Percentiles rank a stretch among this genome's conserved stretches.
Evolutionary conservation across 2,888 invertebrate species (phyloP).

Genomic region (Brachylomia viminalis): DNA sequence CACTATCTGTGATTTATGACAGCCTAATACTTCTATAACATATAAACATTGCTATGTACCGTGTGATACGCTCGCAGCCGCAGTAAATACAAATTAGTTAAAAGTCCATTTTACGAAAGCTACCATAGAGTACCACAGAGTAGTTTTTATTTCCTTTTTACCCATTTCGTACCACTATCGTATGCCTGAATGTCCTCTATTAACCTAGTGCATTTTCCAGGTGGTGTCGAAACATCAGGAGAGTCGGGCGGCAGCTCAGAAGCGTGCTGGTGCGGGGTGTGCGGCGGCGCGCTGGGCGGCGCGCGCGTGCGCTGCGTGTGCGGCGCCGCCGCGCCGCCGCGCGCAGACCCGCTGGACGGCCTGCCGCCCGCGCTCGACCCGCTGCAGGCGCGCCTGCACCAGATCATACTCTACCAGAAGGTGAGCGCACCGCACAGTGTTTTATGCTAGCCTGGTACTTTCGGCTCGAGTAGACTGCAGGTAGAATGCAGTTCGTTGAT

Average conservation of each 20-base stretch:
- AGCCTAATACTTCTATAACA: conserved; percentile 21
- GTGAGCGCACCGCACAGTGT: conserved; percentile 79
- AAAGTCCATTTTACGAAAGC: neutral
- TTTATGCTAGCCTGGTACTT: conserved; percentile 30
- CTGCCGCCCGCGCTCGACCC: conserved; percentile 93
- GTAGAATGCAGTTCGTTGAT: neutral
- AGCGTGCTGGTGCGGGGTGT: conserved; percentile 69
- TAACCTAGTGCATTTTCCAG: conserved; percentile 52
- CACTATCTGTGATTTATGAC: neutral
- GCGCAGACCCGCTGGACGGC: conserved; percentile 93
- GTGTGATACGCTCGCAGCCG: neutral
- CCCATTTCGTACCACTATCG: neutral
- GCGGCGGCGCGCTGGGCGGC: conserved; percentile 61
- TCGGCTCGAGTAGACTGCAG: neutral
- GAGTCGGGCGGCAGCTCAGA: conserved; percentile 68
- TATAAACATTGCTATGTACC: neutral
- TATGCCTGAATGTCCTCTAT: neutral
- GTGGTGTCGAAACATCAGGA: conserved; percentile 76
- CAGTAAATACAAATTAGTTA: neutral
- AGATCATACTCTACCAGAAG: conserved; percentile 95
- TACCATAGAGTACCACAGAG: neutral
- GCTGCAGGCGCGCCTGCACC: conserved; percentile 94
- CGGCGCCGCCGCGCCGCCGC: conserved; percentile 63
- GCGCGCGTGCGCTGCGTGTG: conserved; percentile 69
- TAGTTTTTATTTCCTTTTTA: neutral